These are phyloP conservation scores for Rotaria magnacalcarata DNA, from an alignment of 2,888 invertebrate genomes.

Conservation along the genomic window DNA sequence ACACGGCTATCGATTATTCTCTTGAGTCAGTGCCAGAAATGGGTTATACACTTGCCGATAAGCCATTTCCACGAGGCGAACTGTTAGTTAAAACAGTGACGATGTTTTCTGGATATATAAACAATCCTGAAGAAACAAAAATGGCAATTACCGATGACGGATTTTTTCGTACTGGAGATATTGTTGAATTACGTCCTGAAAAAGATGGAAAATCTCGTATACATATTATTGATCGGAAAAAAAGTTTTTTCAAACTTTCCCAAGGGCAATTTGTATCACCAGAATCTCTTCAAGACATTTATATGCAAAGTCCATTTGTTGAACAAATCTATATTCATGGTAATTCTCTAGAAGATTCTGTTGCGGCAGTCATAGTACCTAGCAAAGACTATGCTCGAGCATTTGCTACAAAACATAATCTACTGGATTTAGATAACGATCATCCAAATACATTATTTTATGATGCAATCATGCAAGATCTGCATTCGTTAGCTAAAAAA, in stretches of 20 bases:
- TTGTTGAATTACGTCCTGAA: not conserved
- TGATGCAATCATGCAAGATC: not conserved
- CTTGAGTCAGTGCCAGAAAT: not conserved
- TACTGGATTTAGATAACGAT: not conserved
- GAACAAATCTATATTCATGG: conserved; percentile 36
- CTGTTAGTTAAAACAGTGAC: not conserved
- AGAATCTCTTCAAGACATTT: not conserved
- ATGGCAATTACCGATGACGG: not conserved
- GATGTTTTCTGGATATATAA: not conserved
- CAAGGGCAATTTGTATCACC: not conserved
- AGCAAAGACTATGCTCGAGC: not conserved
- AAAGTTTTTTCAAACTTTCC: not conserved
- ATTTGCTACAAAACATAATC: not conserved
- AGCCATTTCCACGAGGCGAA: not conserved
- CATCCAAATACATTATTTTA: not conserved
- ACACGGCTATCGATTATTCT: not conserved
- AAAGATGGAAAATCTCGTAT: not conserved
- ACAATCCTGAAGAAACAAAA: not conserved
- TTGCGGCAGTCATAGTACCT: not conserved
- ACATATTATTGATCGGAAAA: conserved; percentile 5
- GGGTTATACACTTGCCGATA: not conserved
- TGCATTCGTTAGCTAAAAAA: not conserved
- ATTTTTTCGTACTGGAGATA: not conserved
- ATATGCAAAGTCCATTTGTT: not conserved
- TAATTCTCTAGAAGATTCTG: not conserved